phyloP scores from a whole-genome alignment of 2,797 vertebrate genomes.

The Balearica regulorum region DNA sequence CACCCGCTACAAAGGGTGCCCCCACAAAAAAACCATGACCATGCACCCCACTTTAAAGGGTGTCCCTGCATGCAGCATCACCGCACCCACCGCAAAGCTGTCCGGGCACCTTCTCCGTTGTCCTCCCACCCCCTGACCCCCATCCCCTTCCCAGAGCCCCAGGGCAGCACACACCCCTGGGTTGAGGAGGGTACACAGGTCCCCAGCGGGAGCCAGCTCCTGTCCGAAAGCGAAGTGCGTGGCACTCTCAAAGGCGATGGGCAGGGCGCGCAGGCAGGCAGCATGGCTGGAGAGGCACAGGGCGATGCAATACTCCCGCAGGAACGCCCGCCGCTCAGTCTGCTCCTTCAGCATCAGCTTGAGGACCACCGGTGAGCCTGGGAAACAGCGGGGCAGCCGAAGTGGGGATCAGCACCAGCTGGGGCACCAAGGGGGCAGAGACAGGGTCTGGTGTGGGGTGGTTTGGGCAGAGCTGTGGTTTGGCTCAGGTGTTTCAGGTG shows the following conservation, averaged over 20 bases:
- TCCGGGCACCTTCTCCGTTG: background rate
- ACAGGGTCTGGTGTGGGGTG: no score
- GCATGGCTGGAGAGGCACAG: slow-evolving; percentile 83
- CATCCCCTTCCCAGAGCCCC: no score
- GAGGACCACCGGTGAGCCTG: slow-evolving; percentile 83
- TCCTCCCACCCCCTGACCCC: background rate
- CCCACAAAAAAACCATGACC: background rate
- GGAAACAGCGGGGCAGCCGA: no score
- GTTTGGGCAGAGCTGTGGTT: background rate
- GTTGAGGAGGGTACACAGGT: slow-evolving; percentile 79
- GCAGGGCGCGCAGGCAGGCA: slow-evolving; percentile 80
- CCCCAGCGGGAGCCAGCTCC: slow-evolving; percentile 82
- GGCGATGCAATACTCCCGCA: slow-evolving; percentile 86
- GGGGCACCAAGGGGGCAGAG: background rate
- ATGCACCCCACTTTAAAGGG: background rate
- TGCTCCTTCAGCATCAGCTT: slow-evolving; percentile 81
- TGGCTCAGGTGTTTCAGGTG: accelerated
- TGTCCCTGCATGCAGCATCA: no score
- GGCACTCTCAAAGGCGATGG: slow-evolving; percentile 79
- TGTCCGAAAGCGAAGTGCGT: slow-evolving; percentile 84
- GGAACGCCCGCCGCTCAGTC: slow-evolving; percentile 77
- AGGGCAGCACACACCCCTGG: slow-evolving; percentile 70
- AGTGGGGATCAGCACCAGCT: background rate
- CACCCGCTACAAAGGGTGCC: background rate
- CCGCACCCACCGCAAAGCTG: background rate